phyloP scores from a whole-genome alignment of 2,888 invertebrate genomes.

The Melanostoma mellinum region DNA sequence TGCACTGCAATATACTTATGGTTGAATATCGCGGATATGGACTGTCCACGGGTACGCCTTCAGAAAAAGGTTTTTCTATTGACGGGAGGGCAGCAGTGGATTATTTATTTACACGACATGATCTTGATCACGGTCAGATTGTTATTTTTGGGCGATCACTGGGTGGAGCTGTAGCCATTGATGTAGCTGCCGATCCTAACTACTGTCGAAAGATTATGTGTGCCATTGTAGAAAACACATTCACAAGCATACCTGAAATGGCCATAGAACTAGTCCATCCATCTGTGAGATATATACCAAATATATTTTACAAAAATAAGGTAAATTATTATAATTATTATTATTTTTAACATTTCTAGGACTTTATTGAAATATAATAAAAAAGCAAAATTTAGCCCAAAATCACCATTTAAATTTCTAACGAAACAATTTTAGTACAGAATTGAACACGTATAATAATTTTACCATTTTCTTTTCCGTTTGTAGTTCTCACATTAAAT shows the following conservation, averaged over 20 bases:
- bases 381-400: too few species aligned
- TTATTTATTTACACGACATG: slow-evolving; percentile 90
- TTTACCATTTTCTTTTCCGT: too few species aligned
- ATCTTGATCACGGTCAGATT: slow-evolving; percentile 92
- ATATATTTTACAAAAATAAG: slow-evolving; percentile 95
- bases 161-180: slow-evolving; percentile 96
- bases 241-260: slow-evolving; percentile 97
- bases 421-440: too few species aligned
- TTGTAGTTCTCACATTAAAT: too few species aligned
- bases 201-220: slow-evolving; percentile 92
- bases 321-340: slow-evolving; percentile 83
- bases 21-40: slow-evolving; percentile 98
- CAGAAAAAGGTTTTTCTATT: slow-evolving; percentile 92
- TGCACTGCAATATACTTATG: slow-evolving; percentile 93
- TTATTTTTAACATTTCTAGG: slow-evolving; percentile 1
- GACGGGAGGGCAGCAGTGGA: slow-evolving; percentile 95
- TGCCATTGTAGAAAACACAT: slow-evolving; percentile 96
- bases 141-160: slow-evolving; percentile 92
- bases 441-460: too few species aligned
- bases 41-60: slow-evolving; percentile 92
- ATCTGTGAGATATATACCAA: slow-evolving; percentile 89
- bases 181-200: slow-evolving; percentile 89
- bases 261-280: slow-evolving; percentile 87
- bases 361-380: too few species aligned
- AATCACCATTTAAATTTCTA: too few species aligned